Evolutionary conservation across 2,888 invertebrate species (phyloP), one percentile per base, ranked within the genome.

Genomic region (Helobdella robusta): DNA sequence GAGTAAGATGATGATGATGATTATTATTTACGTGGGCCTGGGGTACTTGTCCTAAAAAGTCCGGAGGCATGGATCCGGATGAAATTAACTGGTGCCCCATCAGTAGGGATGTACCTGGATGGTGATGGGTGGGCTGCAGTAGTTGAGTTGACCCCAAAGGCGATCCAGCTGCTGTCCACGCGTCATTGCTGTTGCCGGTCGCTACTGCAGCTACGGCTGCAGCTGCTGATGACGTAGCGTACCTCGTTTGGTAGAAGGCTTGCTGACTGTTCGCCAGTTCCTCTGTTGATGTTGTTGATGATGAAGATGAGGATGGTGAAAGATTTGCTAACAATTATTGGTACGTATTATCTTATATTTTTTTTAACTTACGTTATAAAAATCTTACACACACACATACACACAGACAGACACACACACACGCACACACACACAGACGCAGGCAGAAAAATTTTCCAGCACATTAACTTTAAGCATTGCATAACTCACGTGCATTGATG

Each of bases 31-130:
- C 44, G 44, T 40, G 11, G 11, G 44, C 11, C 44, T 11, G n/a
- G 44, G 11, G 44, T 11, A 15, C n/a, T n/a, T n/a, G 5, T 5
- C 36, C 36, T 23, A 59, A 36, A 59, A 35, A 59, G 28, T 59
- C 59, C 32, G 59, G 35, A 25, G 32, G 36, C 34, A 35, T 34
- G n/a, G 59, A 36, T n/a, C 32, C 34, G 35, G 59, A 59, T n/a
- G 59, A 59, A 36, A 59, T 59, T n/a, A 59, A 32, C 35, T 59
- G 59, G 32, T 59, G 59, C 23, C 59, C 59, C 2, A 59, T n/a
- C 5, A 59, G 35, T 8, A 59, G 28, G 23, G 59, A 36, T 18
- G 23, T 23, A 8, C 36, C 36, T 11, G n/a, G n/a, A n/a, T n/a
- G n/a, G n/a, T n/a, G n/a, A n/a, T n/a, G n/a, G n/a, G n/a, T n/a